phyloP scores from a whole-genome alignment of 2,113 vertebrate genomes.

The Morone chrysops region DNA sequence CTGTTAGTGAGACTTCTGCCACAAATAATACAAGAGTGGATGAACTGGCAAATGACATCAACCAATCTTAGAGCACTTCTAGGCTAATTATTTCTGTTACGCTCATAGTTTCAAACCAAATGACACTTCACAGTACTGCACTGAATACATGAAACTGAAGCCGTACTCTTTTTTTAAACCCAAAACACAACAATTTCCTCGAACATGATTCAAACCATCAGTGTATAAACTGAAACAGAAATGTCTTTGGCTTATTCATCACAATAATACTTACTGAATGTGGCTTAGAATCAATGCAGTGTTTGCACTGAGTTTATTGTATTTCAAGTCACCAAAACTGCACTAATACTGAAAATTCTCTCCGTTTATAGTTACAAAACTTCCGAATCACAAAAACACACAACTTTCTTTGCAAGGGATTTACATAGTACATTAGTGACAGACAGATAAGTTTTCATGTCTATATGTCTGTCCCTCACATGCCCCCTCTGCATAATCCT shows the following conservation, averaged over 20 bases:
- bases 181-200: conserved; percentile 6
- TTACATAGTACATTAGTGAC: conserved; percentile 24
- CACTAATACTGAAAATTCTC: neutral
- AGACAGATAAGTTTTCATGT: conserved; percentile 19
- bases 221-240: conserved; percentile 30
- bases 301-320: conserved; percentile 31
- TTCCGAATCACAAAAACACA: conserved; percentile 9
- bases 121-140: conserved; percentile 52
- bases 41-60: conserved; percentile 20
- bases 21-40: conserved; percentile 24
- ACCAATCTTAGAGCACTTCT: conserved; percentile 41
- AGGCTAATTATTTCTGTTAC: conserved; percentile 36
- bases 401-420: conserved; percentile 15
- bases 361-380: conserved; percentile 39
- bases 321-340: conserved; percentile 23
- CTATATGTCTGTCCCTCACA: conserved; percentile 25
- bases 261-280: conserved; percentile 25
- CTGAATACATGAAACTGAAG: conserved; percentile 38
- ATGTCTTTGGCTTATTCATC: conserved; percentile 69
- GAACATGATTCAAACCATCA: neutral
- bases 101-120: conserved; percentile 37
- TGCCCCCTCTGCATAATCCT: conserved; percentile 39
- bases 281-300: conserved; percentile 14
- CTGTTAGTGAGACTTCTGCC: conserved; percentile 19
- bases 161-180: neutral